Evolutionary conservation across 2,113 vertebrate species (phyloP), one percentile per base, ranked within the genome.

Genomic region (Anhinga rufa): DNA sequence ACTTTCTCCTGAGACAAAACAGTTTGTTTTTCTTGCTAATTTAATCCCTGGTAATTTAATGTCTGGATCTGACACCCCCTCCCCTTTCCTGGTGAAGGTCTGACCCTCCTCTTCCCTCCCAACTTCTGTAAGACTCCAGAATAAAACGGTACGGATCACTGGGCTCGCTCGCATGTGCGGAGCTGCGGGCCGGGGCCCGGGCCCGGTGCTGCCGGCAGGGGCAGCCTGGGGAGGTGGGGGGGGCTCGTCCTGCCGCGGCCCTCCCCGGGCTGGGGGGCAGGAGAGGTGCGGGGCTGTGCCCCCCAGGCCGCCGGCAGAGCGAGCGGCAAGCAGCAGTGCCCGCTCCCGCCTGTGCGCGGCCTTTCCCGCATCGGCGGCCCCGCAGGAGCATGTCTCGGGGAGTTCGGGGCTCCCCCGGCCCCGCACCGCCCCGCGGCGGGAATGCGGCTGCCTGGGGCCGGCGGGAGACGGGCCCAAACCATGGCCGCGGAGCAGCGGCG

Each of bases 41-140:
- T 95, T 92, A 92, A 94, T 91, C 92, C 95, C 92, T 61, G 81
- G 83, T 84, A 76, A 86, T 76, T 86, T 86, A 62, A 80, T 72
- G 76, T 70, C 66, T 55, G 65, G 48, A 81, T 61, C 65, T 42
- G 74, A 46, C 77, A 7, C 17, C 69, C 6, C 42, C 25, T 20
- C 14, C 7, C 57, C 46, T 46, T 31, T 49, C 75, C 55, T 8
- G 48, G 55, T 46, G 65, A 54, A 42, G 75, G 38, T 62, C 86
- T 62, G 55, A 42, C 28, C 55, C 62, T 42, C 32, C 38, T 13
- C 32, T 31, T n/a, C 34, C 51, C 26, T 36, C 34, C 54, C 51
- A 17, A 44, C 13, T 10, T 61, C 60, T 90, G 66, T 83, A 62
- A 77, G 55, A 77, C 16, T 64, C 90, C 78, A 25, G 75, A 95